phyloP scores from a whole-genome alignment of 2,888 invertebrate species.

The Diadegma fenestrale region DNA sequence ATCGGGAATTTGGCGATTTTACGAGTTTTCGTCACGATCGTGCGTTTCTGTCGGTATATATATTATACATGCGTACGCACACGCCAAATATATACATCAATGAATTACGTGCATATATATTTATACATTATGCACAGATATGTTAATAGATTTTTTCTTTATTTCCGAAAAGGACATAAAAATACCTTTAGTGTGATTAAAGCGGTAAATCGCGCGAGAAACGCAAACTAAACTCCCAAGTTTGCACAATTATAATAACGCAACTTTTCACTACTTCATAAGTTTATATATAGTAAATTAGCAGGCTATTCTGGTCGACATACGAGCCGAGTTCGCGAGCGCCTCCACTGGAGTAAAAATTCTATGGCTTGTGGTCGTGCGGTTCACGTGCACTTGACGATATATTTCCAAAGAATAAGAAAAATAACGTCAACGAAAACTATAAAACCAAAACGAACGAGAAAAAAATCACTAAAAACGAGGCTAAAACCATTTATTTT shows the following conservation, averaged over 20 bases:
- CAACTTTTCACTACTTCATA: constrained; percentile 36
- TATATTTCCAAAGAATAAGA: constrained; percentile 18
- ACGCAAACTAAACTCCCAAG: constrained; percentile 16
- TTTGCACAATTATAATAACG: constrained; percentile 48
- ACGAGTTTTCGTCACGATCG: constrained; percentile 50
- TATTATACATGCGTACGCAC: not conserved
- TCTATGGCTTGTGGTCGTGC: constrained; percentile 64
- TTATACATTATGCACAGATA: not conserved
- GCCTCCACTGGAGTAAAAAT: constrained; percentile 56
- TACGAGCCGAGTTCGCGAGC: constrained; percentile 59
- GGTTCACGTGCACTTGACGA: constrained; percentile 60
- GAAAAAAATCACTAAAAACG: not conserved
- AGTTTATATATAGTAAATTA: constrained; percentile 45
- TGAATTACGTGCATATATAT: not conserved
- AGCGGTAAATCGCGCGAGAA: constrained; percentile 15
- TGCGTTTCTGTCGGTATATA: not conserved
- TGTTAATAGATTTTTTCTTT: constrained; percentile 9
- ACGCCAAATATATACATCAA: not conserved
- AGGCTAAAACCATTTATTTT: not conserved
- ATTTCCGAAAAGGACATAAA: constrained; percentile 10
- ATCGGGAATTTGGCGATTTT: constrained; percentile 49
- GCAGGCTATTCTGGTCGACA: constrained; percentile 63
- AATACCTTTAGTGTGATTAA: constrained; percentile 16
- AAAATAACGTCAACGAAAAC: not conserved
- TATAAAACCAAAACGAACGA: not conserved